Evolutionary conservation across 1,140 invertebrate species (phyloP).

Genomic region (Trichonephila clavipes): DNA sequence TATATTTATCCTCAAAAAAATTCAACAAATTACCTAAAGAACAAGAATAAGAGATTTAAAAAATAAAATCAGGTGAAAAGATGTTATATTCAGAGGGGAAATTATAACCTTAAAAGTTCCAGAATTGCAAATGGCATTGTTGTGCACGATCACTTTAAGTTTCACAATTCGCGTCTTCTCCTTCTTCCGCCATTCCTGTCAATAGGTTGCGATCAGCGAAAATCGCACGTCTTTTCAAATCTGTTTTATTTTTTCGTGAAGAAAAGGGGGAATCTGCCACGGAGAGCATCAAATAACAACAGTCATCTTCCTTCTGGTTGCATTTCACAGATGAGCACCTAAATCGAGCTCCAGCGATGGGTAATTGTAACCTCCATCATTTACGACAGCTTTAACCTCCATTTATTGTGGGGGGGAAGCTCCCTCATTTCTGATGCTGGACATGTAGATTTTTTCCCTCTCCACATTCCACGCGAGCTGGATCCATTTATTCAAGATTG

Average conservation of each 20-base stretch:
- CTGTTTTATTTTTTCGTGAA: neutral
- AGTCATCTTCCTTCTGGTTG: conserved; percentile 46
- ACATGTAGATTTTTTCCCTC: conserved; percentile 74
- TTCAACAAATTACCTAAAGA: too few relatives aligned
- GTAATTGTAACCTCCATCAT: conserved; percentile 76
- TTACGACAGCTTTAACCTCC: conserved; percentile 76
- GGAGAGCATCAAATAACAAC: conserved; percentile 49
- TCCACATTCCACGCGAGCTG: conserved; percentile 29
- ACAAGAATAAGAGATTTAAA: too few relatives aligned
- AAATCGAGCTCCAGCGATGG: neutral
- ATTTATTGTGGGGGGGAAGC: conserved; percentile 53
- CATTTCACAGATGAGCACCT: conserved; percentile 67
- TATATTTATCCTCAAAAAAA: too few relatives aligned
- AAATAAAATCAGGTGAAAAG: too few relatives aligned
- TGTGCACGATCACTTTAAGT: neutral
- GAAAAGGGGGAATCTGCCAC: neutral
- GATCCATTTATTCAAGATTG: conserved; percentile 65
- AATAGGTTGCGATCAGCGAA: neutral
- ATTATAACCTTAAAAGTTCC: neutral
- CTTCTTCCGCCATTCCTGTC: neutral
- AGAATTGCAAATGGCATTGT: conserved; percentile 31
- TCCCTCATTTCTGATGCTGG: conserved; percentile 74
- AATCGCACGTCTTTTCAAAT: neutral
- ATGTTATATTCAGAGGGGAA: too few relatives aligned
- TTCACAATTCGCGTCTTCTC: neutral